Evolutionary conservation across 2,888 invertebrate genomes (phyloP), one percentile per base, ranked within the genome.

Genomic region (Arenicola marina): DNA sequence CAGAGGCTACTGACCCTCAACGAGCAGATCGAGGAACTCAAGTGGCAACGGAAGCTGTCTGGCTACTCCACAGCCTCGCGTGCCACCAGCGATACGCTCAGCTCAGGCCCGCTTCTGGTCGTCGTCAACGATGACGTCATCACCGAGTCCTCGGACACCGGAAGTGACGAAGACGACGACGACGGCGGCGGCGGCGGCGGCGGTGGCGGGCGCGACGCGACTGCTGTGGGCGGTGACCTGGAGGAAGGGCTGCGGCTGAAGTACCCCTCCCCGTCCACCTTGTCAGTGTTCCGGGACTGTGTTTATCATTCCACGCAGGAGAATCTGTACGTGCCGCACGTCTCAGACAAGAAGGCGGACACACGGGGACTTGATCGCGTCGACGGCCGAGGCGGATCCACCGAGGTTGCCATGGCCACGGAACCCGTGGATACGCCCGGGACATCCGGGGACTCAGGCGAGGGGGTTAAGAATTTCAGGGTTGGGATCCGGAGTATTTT

Each of bases 1-100:
- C 75, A 76, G 54, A 78, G 78, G 62, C 71, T 80, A 21, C 72
- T 80, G 53, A 80, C 76, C 4, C 67, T 80, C 31, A 80, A 80
- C 64, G 79, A 80, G 65, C 73, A 75, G 18, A 79, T 79, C 32
- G 79, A 79, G 67, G 79, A 78, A 51, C 69, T 79, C 45, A 80
- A 80, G 70, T 77, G 77, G 73, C 76, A 74, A 68, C 67, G 73
- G 21, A 58, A 59, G 33, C 44, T 61, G 29, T 4, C 29, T 1
- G 45, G 53, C 32, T 60, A 56, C 53, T 31, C 46, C 3, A 54
- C 32, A 11, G 51, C 45, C 1, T 53, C 56, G 1, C 18, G 32
- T 31, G 59, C 32, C 7, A 54, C 26, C 45, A 46, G 33, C 7
- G 33, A n/a, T n/a, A n/a, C n/a, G n/a, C n/a, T 26, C 15, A 38